phyloP scores from a whole-genome alignment of 1,140 invertebrate species.

The Neodiprion fabricii region DNA sequence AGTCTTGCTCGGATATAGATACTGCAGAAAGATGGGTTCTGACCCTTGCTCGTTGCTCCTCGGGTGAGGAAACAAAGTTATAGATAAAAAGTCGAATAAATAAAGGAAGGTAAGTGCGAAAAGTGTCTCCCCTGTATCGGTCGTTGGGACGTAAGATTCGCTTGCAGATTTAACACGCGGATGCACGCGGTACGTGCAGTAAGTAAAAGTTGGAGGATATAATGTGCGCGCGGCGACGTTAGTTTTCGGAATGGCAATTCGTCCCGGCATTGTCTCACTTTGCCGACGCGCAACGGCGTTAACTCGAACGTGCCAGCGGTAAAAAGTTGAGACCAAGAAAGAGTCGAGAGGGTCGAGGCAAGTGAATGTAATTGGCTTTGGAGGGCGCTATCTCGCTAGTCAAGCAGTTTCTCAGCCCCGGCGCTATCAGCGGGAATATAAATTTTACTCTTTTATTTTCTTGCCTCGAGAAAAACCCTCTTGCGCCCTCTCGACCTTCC shows the following conservation, averaged over 20 bases:
- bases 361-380: conserved; percentile 58
- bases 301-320: neutral
- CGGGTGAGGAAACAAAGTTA: no score
- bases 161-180: no score
- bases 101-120: no score
- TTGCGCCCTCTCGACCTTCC: neutral
- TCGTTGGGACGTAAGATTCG: no score
- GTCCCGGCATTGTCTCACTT: neutral
- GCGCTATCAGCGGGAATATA: conserved; percentile 56
- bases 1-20: no score
- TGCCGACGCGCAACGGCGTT: neutral
- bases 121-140: no score
- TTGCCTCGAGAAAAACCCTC: conserved; percentile 13
- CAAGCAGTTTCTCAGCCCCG: conserved; percentile 53
- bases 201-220: no score
- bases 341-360: conserved; percentile 35
- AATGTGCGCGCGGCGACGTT: neutral
- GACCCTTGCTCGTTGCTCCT: no score
- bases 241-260: neutral
- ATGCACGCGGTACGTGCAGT: no score
- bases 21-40: no score
- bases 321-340: conserved; percentile 22
- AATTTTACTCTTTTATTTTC: conserved; percentile 48
- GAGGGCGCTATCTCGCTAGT: conserved; percentile 51
- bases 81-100: no score